phyloP scores from a whole-genome alignment of 1,140 invertebrate species.

The Drosophila kohkoa region DNA sequence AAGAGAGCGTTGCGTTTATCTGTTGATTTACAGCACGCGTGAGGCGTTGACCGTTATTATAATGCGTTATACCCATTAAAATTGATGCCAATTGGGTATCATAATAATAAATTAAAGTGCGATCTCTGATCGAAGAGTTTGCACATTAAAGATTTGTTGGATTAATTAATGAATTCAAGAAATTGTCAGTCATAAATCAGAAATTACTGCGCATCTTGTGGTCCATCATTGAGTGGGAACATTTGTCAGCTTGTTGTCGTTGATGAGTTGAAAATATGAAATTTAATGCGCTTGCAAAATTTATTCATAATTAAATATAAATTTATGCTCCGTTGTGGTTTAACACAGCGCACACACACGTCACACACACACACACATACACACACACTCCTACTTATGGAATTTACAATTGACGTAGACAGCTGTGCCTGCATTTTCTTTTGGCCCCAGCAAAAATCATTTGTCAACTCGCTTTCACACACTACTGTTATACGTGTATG shows the following conservation, averaged over 20 bases:
- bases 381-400: constrained; percentile 25
- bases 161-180: too few relatives aligned
- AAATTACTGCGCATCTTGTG: neutral
- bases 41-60: constrained; percentile 56
- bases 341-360: constrained; percentile 55
- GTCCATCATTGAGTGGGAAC: neutral
- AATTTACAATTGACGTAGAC: neutral
- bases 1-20: constrained; percentile 55
- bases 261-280: constrained; percentile 76
- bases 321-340: constrained; percentile 80
- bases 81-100: neutral
- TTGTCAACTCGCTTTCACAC: constrained; percentile 27
- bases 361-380: constrained; percentile 35
- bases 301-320: constrained; percentile 83
- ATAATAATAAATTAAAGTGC: too few relatives aligned
- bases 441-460: constrained; percentile 36
- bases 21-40: constrained; percentile 74
- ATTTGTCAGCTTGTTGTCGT: constrained; percentile 12
- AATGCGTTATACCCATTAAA: constrained; percentile 1
- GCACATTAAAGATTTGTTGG: too few relatives aligned
- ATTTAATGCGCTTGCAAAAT: constrained; percentile 79
- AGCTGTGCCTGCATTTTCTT: constrained; percentile 24
- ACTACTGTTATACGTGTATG: too few relatives aligned
- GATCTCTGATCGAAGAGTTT: too few relatives aligned
- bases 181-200: too few relatives aligned